A percentile compares a stretch with the other conserved stretches of the same genome.
Evolutionary conservation across 2,888 invertebrate genomes (phyloP).

Genomic region (Amphiduros pacificus): DNA sequence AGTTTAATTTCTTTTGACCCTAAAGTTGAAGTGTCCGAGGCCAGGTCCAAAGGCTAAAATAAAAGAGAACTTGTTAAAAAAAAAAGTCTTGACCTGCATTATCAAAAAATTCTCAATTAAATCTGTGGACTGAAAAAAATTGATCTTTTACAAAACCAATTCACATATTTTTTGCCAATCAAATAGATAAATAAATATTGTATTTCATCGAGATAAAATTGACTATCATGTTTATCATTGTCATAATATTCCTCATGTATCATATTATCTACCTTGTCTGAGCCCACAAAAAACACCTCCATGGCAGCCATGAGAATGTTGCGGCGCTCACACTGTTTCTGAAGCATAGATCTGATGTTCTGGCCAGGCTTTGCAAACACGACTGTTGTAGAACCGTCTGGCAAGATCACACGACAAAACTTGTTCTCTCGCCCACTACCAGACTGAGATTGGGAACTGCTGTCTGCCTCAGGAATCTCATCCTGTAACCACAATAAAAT

Average conservation of each 20-base stretch:
- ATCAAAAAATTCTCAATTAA: too few species aligned
- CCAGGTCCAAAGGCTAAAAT: constrained; percentile 70
- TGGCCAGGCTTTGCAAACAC: constrained; percentile 78
- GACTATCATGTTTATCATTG: too few species aligned
- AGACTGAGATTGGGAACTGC: background rate
- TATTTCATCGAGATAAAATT: too few species aligned
- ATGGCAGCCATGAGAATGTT: constrained; percentile 79
- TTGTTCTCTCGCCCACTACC: constrained; percentile 2
- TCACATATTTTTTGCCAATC: too few species aligned
- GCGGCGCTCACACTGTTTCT: constrained; percentile 79
- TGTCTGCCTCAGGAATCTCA: too few species aligned
- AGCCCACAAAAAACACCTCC: constrained; percentile 70
- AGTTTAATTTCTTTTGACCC: constrained; percentile 83
- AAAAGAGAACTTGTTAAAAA: background rate
- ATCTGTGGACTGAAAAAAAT: too few species aligned
- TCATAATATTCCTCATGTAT: background rate
- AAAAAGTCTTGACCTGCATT: too few species aligned
- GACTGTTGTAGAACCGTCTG: constrained; percentile 90
- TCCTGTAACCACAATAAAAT: too few species aligned
- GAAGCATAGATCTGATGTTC: constrained; percentile 77
- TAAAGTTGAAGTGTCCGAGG: constrained; percentile 72
- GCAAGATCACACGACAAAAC: constrained; percentile 70
- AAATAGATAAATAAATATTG: too few species aligned
- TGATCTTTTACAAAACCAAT: too few species aligned
- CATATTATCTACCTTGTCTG: constrained; percentile 56